Evolutionary conservation across 1,140 invertebrate genomes (phyloP), one percentile per base, ranked within the genome.

Genomic region (Stenopsyche tienmushanensis): DNA sequence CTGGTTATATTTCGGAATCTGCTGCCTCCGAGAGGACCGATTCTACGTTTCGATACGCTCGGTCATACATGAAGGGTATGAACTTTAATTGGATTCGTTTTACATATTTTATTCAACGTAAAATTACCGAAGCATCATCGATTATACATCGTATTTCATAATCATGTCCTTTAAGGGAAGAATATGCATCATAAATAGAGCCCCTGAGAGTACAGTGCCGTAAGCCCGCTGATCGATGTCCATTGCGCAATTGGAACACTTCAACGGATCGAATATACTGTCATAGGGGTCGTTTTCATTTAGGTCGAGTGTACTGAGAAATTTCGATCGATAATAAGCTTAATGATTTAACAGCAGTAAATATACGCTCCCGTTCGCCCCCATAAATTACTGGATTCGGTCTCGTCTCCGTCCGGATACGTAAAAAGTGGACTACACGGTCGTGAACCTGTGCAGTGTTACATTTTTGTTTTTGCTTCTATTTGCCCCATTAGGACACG

Each of bases 11-110:
- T 21, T 25, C 15, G 29, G 53, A 57, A 57, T 57, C 20, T 21
- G 29, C 52, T 29, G 5, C 17, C 17, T 47, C 17, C 44, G 17
- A 47, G n/a, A n/a, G 18, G 18, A 15, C 13, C 7, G 17, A 57
- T 21, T 57, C 53, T 57, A 17, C 50, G n/a, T 57, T 57, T 57
- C 53, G 15, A 57, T 39, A 54, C n/a, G n/a, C n/a, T 49, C 44
- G 29, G 13, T 34, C 29, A n/a, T n/a, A n/a, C n/a, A n/a, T n/a
- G n/a, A n/a, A 34, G 5, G 13, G 13, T 34, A 34, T 34, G 5
- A 7, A 7, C 13, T 34, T 13, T 34, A 34, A 7, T 34, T 34
- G 29, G 13, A 34, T 34, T 34, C 29, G n/a, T n/a, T n/a, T n/a
- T n/a, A n/a, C n/a, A n/a, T n/a, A n/a, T n/a, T n/a, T n/a, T n/a